These are phyloP conservation scores for Acipenser transmontanus DNA, from an alignment of 2,797 vertebrate genomes.

Conservation along the genomic window DNA sequence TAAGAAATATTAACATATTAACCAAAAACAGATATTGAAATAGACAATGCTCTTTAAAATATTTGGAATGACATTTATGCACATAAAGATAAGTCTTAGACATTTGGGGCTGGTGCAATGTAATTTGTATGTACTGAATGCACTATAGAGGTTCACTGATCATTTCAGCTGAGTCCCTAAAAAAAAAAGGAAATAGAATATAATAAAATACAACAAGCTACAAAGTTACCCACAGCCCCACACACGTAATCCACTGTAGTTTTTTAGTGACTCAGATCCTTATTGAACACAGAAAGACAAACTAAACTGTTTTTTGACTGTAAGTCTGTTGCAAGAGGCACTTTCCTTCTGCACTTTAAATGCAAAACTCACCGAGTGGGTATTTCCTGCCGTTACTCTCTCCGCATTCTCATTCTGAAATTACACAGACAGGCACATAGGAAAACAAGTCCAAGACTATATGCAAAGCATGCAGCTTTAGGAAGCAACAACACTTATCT, in stretches of 20 bases:
- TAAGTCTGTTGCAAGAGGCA: too few relatives aligned
- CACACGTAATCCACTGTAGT: neutral
- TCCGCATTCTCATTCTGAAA: slow-evolving; percentile 53
- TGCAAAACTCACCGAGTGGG: slow-evolving; percentile 52
- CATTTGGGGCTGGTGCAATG: too few relatives aligned
- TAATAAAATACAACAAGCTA: too few relatives aligned
- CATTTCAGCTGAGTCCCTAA: neutral
- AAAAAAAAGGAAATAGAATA: neutral
- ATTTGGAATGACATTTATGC: too few relatives aligned
- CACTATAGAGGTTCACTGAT: too few relatives aligned
- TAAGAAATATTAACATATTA: too few relatives aligned
- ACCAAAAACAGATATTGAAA: too few relatives aligned
- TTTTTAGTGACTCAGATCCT: neutral
- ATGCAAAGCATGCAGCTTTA: too few relatives aligned
- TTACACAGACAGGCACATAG: slow-evolving; percentile 34
- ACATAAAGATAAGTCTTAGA: too few relatives aligned
- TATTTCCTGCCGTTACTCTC: slow-evolving; percentile 42
- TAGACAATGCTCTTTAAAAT: too few relatives aligned
- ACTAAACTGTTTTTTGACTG: neutral
- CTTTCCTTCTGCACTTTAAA: neutral
- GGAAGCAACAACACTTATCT: neutral
- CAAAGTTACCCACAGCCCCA: neutral
- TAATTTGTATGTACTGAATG: too few relatives aligned
- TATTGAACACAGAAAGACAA: neutral
- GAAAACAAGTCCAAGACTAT: slow-evolving; percentile 17